Conservation (phyloP, 2,888 invertebrate species). For the Protophormia terraenovae region DNA sequence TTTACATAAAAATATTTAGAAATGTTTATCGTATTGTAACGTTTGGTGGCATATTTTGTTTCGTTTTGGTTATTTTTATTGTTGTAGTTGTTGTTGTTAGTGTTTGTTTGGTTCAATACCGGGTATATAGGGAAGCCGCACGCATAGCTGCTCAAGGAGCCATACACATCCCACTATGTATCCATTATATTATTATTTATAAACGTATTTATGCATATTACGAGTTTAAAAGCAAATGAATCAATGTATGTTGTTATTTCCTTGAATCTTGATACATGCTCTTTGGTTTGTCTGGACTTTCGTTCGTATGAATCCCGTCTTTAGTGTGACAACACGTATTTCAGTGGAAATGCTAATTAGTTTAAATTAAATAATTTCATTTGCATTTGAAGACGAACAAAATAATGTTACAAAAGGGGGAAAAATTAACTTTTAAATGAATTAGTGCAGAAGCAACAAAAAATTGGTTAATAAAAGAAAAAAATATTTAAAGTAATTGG, state of each 20-base stretch:
- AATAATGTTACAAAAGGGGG: background rate
- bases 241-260: constrained; percentile 31
- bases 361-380: constrained; percentile 75
- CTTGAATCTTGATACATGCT: constrained; percentile 41
- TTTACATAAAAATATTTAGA: constrained; percentile 55
- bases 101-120: constrained; percentile 9
- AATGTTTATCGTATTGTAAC: constrained; percentile 30
- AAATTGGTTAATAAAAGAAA: too few species aligned
- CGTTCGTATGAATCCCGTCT: constrained; percentile 69
- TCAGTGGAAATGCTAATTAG: constrained; percentile 74
- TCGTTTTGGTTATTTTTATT: constrained; percentile 56
- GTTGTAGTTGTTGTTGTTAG: background rate
- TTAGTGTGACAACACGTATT: constrained; percentile 75
- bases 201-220: constrained; percentile 31
- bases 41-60: constrained; percentile 76
- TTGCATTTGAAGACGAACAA: background rate
- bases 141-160: constrained; percentile 66
- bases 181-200: constrained; percentile 44
- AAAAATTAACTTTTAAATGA: background rate
- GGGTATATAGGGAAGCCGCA: constrained; percentile 56
- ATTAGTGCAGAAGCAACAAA: too few species aligned
- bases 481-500: too few species aligned
- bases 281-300: constrained; percentile 12
- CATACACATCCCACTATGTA: constrained; percentile 34
- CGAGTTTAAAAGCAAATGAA: background rate